Evolutionary conservation across 2,113 vertebrate species (phyloP).

Genomic region (Serranochromis macrocephalus): DNA sequence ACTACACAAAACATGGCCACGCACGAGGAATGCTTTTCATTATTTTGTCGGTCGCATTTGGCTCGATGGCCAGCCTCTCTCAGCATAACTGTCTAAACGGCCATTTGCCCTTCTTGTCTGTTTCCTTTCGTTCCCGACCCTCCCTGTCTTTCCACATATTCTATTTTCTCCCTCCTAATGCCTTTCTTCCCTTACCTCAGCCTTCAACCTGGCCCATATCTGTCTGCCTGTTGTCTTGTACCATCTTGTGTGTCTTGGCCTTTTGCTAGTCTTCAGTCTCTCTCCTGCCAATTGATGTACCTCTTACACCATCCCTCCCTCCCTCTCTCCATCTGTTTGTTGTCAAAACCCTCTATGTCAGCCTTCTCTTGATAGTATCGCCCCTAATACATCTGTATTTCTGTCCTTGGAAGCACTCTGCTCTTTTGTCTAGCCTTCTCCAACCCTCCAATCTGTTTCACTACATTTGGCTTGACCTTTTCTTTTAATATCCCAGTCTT

Average conservation of each 20-base stretch:
- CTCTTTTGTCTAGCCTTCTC: not conserved
- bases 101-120: slow-evolving; percentile 27
- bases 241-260: slow-evolving; percentile 38
- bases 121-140: not conserved
- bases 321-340: slow-evolving; percentile 4
- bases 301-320: not conserved
- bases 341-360: slow-evolving; percentile 38
- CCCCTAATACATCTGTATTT: not conserved
- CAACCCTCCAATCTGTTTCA: not conserved
- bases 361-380: not conserved
- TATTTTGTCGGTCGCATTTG: not conserved
- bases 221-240: slow-evolving; percentile 45
- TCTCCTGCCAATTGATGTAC: slow-evolving; percentile 32
- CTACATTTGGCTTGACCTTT: slow-evolving; percentile 13
- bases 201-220: slow-evolving; percentile 52
- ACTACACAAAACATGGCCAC: not conserved
- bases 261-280: slow-evolving; percentile 32
- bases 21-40: not conserved
- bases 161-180: not conserved
- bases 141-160: slow-evolving; percentile 9
- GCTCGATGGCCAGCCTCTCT: not conserved
- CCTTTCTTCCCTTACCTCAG: slow-evolving; percentile 15
- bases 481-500: not conserved
- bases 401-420: not conserved
- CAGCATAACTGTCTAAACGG: not conserved